These are phyloP conservation scores for Eupithecia insigniata DNA, from an alignment of 2,888 invertebrate species.

Conservation along the genomic window DNA sequence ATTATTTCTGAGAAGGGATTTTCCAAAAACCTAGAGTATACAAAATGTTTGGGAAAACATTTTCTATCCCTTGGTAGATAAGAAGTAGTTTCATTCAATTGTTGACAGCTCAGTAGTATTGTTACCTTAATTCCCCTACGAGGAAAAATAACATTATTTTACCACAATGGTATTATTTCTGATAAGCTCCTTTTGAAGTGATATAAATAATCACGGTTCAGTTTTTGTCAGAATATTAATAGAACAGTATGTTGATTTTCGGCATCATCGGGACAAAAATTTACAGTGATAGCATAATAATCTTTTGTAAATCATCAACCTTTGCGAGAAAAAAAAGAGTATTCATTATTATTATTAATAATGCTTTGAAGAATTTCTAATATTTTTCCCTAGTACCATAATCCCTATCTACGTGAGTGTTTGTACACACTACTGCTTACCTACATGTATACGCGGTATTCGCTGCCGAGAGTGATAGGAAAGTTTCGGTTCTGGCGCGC, in stretches of 20 bases:
- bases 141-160: conserved; percentile 2
- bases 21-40: neutral
- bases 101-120: conserved; percentile 3
- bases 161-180: conserved; percentile 2
- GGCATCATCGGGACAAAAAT: neutral
- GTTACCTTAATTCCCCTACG: neutral
- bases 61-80: neutral
- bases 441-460: neutral
- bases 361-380: neutral
- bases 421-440: neutral
- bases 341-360: too few relatives aligned
- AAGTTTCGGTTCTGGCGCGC: neutral
- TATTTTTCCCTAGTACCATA: neutral
- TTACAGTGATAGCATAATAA: neutral
- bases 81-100: conserved; percentile 5
- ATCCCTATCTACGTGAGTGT: neutral
- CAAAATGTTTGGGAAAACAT: too few relatives aligned
- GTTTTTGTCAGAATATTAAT: neutral
- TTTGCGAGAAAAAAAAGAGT: too few relatives aligned
- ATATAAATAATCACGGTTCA: conserved; percentile 33
- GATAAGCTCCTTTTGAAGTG: conserved; percentile 13
- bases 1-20: neutral
- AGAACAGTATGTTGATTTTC: neutral
- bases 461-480: neutral
- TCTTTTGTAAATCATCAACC: too few relatives aligned